phyloP scores from a whole-genome alignment of 2,113 vertebrate species.

The Hemibagrus wyckioides region DNA sequence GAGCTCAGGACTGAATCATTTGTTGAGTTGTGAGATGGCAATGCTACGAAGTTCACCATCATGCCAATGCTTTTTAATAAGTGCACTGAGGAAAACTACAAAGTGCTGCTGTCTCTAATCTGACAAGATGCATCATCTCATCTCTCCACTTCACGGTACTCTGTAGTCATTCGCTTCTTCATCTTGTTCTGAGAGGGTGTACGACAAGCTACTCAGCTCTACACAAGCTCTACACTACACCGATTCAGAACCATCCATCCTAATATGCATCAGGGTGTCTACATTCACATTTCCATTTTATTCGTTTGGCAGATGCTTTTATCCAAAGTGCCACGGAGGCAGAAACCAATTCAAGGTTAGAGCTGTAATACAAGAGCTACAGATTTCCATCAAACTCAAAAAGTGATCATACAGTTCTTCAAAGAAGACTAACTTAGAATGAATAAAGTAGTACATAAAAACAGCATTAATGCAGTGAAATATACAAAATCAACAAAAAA shows the following conservation, averaged over 20 bases:
- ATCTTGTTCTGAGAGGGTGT: neutral
- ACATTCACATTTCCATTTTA: neutral
- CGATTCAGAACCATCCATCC: neutral
- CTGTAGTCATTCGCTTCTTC: neutral
- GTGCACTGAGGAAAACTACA: neutral
- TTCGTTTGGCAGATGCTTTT: constrained; percentile 3
- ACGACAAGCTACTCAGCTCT: neutral
- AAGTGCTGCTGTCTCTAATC: neutral
- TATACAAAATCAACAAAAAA: neutral
- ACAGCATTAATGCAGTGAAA: neutral
- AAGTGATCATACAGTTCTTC: neutral
- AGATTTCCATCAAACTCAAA: constrained; percentile 1
- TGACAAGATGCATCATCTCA: neutral
- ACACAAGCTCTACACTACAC: neutral
- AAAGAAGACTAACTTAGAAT: neutral
- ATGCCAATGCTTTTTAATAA: neutral
- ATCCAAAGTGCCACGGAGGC: neutral
- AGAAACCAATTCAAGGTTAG: constrained; percentile 1
- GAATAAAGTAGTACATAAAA: neutral
- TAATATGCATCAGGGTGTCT: neutral
- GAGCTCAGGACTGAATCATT: neutral
- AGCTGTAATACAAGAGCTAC: neutral
- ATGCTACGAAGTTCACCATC: neutral
- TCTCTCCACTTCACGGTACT: neutral
- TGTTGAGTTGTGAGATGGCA: neutral